Base-by-base conservation (phyloP, 2,113 vertebrate genomes). In the Pangasianodon gigas region DNA sequence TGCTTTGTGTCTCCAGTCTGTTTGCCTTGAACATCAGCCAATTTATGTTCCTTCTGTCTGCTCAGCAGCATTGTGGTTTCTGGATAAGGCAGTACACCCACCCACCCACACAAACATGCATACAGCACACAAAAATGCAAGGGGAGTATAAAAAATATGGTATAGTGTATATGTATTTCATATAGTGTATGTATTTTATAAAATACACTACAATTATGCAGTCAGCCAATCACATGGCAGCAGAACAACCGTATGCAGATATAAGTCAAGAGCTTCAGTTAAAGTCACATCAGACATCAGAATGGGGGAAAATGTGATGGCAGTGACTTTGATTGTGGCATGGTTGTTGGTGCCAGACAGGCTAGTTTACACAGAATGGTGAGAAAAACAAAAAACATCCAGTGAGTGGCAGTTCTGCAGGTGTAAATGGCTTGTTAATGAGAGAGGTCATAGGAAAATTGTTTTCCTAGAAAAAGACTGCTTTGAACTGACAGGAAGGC, bases 11-110 rank as follows among this genome's bases (percentile, higher is more conserved):
- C 85, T 85, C 54, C 83, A 62, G 87, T 88, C 81, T 91, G 92
- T 87, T 92, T 84, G 58, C 14, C 48, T 90, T 91, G 87, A 74
- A 88, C 44, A 60, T 80, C 69, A 65, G 87, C 90, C 90, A 87
- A 51, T 69, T 83, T 90, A 14, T 84, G 65, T 85, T 90, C 48
- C 84, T 75, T 85, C 56, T 86, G 32, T 83, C 37, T 32, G 19
- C 67, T 82, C 69, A 69, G 56, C 41, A 88, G 26, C 21, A 37
- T 56, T 77, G 54, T 79, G 58, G 10, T 58, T 54, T 81, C 86
- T 81, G 32, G 29, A 37, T 10, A 62, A 79, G 16, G 8, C 46
- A 82, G 13, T 32, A 81, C 41, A 74, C 11, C 29, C 51, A 65
- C 54, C n/a, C n/a, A 16, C 14, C 41, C 37, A 75, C 58, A 41